Evolutionary conservation across 2,113 vertebrate species (phyloP).

Genomic region (Eublepharis macularius): DNA sequence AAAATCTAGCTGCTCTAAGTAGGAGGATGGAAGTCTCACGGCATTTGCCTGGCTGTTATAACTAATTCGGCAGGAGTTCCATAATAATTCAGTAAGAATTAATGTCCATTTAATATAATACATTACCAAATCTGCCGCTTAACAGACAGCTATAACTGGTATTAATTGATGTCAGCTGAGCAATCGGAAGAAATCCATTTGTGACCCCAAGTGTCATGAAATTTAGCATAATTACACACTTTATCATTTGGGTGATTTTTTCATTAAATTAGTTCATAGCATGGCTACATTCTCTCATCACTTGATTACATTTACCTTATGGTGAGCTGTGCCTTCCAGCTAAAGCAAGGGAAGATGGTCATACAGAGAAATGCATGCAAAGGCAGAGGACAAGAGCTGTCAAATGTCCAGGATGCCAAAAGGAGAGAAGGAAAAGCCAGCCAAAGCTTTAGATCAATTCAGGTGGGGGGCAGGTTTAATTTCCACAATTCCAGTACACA

Average conservation of each 20-base stretch:
- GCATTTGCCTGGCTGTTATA: conserved; percentile 20
- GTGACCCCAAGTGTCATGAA: conserved; percentile 71
- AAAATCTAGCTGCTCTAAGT: not conserved
- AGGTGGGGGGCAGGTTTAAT: not conserved
- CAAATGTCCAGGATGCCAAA: no score
- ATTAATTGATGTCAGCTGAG: conserved; percentile 74
- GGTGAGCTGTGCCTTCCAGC: conserved; percentile 51
- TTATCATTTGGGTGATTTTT: conserved; percentile 66
- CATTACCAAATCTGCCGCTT: conserved; percentile 49
- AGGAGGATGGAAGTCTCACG: conserved; percentile 27
- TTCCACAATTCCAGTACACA: not conserved
- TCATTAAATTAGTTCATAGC: conserved; percentile 70
- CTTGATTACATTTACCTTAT: conserved; percentile 61
- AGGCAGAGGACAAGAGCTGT: no score
- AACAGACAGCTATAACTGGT: conserved; percentile 57
- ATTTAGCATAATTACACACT: conserved; percentile 77
- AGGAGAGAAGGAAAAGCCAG: not conserved
- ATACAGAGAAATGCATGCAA: not conserved
- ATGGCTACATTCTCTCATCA: conserved; percentile 37
- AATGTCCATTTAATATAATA: conserved; percentile 61
- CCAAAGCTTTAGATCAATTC: not conserved
- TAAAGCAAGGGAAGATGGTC: not conserved
- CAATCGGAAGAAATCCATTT: conserved; percentile 76
- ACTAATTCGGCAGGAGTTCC: conserved; percentile 43
- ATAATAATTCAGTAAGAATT: conserved; percentile 60